A percentile compares a stretch with the other conserved stretches of the same genome.
phyloP scores from a whole-genome alignment of 2,888 invertebrate genomes.

The Netelia inedita region DNA sequence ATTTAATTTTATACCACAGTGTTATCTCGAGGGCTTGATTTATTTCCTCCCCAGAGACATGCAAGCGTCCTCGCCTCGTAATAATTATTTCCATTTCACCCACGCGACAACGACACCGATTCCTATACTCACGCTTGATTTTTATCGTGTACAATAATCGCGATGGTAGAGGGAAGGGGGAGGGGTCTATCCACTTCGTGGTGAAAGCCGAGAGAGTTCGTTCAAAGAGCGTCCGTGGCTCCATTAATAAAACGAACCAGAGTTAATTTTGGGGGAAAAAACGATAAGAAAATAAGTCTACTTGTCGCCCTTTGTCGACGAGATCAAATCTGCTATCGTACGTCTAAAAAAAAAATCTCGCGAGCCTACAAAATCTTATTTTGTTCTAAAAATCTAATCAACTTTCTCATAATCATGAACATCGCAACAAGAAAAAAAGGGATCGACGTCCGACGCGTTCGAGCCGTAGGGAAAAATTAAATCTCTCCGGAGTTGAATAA shows the following conservation, averaged over 20 bases:
- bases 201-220: neutral
- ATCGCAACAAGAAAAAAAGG: too few species aligned
- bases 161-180: neutral
- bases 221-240: neutral
- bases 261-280: slow-evolving; percentile 10
- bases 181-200: too few species aligned
- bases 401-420: too few species aligned
- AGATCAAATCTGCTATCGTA: neutral
- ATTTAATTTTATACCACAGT: neutral
- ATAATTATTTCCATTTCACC: neutral
- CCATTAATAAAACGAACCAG: neutral
- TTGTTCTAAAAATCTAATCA: neutral
- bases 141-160: slow-evolving; percentile 2
- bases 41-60: neutral
- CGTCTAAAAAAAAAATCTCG: too few species aligned
- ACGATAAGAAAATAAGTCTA: neutral
- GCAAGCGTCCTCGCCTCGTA: neutral
- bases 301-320: neutral
- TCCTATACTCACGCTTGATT: neutral
- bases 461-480: neutral
- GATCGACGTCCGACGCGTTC: too few species aligned
- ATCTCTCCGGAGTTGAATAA: neutral
- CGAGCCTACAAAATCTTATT: neutral
- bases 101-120: too few species aligned
- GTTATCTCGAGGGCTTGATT: neutral